Evolutionary conservation across 2,888 invertebrate genomes (phyloP).

Genomic region (Argynnis bischoffii): DNA sequence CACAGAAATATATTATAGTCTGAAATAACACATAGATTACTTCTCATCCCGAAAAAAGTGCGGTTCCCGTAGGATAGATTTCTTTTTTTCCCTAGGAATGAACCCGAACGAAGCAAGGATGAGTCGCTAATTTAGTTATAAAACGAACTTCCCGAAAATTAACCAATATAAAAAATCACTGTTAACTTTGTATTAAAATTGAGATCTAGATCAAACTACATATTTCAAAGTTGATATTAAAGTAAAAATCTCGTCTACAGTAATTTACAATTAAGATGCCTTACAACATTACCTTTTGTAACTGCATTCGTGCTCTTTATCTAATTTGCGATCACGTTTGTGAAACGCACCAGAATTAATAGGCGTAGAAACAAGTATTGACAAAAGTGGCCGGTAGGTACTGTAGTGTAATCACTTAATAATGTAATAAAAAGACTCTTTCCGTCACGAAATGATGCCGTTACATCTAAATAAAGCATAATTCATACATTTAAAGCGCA

Average conservation of each 20-base stretch:
- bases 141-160: no score
- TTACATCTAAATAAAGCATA: constrained; percentile 58
- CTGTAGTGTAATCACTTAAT: constrained; percentile 42
- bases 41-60: no score
- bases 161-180: no score
- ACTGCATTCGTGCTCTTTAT: constrained; percentile 17
- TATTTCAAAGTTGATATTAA: no score
- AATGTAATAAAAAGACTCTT: constrained; percentile 43
- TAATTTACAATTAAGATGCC: background rate
- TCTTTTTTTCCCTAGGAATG: no score
- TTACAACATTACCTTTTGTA: background rate
- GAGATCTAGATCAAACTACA: no score
- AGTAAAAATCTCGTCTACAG: background rate
- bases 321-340: constrained; percentile 3
- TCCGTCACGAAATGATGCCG: constrained; percentile 62
- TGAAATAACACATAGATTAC: no score
- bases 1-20: no score
- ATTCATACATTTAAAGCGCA: constrained; percentile 8
- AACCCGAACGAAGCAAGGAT: no score
- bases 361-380: constrained; percentile 36
- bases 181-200: no score
- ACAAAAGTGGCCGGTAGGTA: constrained; percentile 38
- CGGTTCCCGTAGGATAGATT: no score
- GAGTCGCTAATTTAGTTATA: no score
- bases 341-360: constrained; percentile 22